Evolutionary conservation across 2,113 vertebrate species (phyloP).

Genomic region (Mormyrus lacerda): DNA sequence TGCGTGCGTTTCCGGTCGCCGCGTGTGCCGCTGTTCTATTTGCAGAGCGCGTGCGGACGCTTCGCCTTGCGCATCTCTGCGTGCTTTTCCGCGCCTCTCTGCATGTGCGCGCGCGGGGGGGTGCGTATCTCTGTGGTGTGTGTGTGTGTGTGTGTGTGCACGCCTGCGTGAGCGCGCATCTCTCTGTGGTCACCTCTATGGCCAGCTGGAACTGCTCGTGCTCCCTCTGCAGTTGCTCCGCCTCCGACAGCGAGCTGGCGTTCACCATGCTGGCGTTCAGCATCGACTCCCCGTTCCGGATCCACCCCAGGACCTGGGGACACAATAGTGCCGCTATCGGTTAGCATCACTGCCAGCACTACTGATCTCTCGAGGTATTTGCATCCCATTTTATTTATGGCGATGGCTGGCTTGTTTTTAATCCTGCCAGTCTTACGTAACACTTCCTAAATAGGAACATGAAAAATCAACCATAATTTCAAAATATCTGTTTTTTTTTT

Average conservation of each 20-base stretch:
- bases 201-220: slow-evolving; percentile 96
- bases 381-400: not conserved
- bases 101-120: not conserved
- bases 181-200: slow-evolving; percentile 76
- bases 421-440: not conserved
- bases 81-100: not conserved
- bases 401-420: not conserved
- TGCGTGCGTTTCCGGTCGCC: not conserved
- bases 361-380: not conserved
- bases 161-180: not conserved
- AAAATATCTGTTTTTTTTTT: not conserved
- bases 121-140: not conserved
- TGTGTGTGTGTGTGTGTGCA: not conserved
- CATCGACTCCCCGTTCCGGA: slow-evolving; percentile 94
- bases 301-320: slow-evolving; percentile 90
- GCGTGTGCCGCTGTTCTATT: not conserved
- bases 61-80: not conserved
- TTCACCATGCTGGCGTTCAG: slow-evolving; percentile 88
- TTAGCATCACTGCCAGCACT: not conserved
- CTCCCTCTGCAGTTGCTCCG: slow-evolving; percentile 92
- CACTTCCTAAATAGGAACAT: not conserved
- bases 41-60: not conserved
- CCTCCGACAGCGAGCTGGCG: slow-evolving; percentile 89
- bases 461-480: not conserved
- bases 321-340: not conserved